A percentile compares a stretch with the other conserved stretches of the same genome.
Conservation (phyloP, 2,113 vertebrate species). For the Synchiropus splendidus region DNA sequence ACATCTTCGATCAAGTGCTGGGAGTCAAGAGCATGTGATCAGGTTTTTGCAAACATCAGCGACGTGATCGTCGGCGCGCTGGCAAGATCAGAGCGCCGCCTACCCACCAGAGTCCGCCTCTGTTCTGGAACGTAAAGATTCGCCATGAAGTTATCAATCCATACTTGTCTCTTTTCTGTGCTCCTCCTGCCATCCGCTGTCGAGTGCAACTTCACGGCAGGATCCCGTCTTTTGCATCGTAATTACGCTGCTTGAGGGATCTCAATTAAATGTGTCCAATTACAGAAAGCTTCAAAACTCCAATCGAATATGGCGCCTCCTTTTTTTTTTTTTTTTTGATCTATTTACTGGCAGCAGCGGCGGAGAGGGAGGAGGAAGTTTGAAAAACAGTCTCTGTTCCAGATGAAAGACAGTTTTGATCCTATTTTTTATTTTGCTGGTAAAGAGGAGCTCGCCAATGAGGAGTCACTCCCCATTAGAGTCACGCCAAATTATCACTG, state of each 20-base stretch:
- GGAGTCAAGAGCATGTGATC: no score
- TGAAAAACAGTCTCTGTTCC: conserved; percentile 63
- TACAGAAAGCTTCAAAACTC: conserved; percentile 61
- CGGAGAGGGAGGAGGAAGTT: conserved; percentile 51
- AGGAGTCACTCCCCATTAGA: conserved; percentile 68
- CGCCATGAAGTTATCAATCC: conserved; percentile 36
- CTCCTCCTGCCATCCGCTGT: conserved; percentile 23
- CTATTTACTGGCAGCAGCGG: conserved; percentile 58
- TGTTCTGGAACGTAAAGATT: conserved; percentile 46
- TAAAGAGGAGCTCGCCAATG: conserved; percentile 62
- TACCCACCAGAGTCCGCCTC: conserved; percentile 50
- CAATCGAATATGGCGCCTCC: conserved; percentile 48
- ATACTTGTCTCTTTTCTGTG: conserved; percentile 28
- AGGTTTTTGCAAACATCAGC: no score
- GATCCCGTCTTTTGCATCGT: conserved; percentile 35
- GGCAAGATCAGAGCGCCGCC: conserved; percentile 54
- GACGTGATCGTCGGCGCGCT: conserved; percentile 23
- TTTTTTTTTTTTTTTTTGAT: conserved; percentile 43
- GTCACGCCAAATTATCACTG: conserved; percentile 73
- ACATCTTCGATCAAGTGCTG: no score
- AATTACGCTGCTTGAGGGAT: conserved; percentile 55
- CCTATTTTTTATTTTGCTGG: conserved; percentile 66
- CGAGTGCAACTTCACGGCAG: conserved; percentile 1
- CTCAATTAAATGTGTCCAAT: conserved; percentile 65
- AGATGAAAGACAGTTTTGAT: conserved; percentile 67